phyloP scores from a whole-genome alignment of 2,888 invertebrate species.

The Conistra vaccinii region DNA sequence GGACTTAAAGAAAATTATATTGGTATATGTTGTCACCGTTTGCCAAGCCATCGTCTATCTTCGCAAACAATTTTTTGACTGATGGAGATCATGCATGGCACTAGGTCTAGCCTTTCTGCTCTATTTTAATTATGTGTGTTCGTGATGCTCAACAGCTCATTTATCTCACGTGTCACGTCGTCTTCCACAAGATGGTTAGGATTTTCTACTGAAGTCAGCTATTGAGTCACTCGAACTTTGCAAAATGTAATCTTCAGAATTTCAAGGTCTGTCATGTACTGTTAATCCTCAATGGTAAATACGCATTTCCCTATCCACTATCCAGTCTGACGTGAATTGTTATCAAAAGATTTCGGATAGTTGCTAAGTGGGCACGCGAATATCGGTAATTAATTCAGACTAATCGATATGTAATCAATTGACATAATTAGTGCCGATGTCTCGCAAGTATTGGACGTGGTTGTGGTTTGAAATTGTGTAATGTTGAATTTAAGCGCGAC shows the following conservation, averaged over 20 bases:
- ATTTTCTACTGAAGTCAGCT: neutral
- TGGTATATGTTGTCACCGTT: neutral
- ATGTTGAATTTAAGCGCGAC: conserved; percentile 78
- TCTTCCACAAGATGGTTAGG: neutral
- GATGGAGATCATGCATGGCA: neutral
- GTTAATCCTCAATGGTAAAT: conserved; percentile 8
- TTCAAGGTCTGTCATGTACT: neutral
- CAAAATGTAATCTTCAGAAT: neutral
- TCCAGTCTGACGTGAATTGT: conserved; percentile 47
- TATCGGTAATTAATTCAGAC: conserved; percentile 29
- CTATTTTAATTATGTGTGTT: neutral
- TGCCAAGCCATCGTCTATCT: neutral
- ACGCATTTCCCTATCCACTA: conserved; percentile 18
- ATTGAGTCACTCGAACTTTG: neutral
- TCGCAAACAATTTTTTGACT: neutral
- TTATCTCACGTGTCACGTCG: neutral
- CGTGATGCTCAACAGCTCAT: accelerated
- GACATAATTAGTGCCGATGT: conserved; percentile 55
- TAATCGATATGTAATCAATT: conserved; percentile 27
- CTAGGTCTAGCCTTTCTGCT: neutral
- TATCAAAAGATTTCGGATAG: conserved; percentile 52
- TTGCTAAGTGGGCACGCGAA: conserved; percentile 51
- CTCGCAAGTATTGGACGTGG: conserved; percentile 53
- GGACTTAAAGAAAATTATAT: conserved; percentile 2
- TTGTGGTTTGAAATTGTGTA: conserved; percentile 54